These are phyloP conservation scores for Antedon bifida DNA, from an alignment of 35 echinoderm and acorn worm species.

Conservation along the genomic window DNA sequence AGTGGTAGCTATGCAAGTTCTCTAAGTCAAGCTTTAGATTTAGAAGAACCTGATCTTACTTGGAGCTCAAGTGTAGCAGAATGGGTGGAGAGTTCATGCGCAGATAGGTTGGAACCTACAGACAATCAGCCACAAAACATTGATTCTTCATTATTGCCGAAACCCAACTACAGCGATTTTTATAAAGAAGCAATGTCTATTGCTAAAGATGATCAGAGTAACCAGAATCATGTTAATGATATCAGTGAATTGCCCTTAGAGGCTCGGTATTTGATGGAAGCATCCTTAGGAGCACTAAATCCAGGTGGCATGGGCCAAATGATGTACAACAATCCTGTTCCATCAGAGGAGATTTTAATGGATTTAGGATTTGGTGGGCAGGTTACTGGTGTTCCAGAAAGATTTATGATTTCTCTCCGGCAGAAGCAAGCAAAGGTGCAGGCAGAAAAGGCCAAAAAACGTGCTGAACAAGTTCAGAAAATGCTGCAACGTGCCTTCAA, in stretches of 20 bases:
- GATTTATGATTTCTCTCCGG: conserved; percentile 44
- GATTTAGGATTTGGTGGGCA: conserved; percentile 72
- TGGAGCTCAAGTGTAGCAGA: neutral
- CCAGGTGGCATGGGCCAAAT: neutral
- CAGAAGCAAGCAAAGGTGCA: neutral
- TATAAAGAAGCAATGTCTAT: neutral
- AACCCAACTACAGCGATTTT: neutral
- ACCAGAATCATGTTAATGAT: neutral
- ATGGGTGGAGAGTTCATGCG: neutral
- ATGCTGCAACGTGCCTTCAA: neutral
- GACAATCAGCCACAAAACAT: neutral
- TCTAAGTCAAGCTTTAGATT: neutral
- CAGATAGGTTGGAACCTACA: neutral
- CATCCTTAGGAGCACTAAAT: neutral
- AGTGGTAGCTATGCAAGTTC: neutral
- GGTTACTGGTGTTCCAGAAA: conserved; percentile 58
- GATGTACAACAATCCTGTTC: neutral
- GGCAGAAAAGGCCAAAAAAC: neutral
- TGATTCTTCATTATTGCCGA: neutral
- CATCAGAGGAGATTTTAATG: conserved; percentile 70
- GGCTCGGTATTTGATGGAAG: neutral
- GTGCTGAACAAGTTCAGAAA: neutral
- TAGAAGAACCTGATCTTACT: neutral
- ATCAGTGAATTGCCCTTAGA: neutral
- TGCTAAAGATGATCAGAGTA: neutral